Evolutionary conservation across 2,888 invertebrate genomes (phyloP).

Genomic region (Hypsopygia costalis): DNA sequence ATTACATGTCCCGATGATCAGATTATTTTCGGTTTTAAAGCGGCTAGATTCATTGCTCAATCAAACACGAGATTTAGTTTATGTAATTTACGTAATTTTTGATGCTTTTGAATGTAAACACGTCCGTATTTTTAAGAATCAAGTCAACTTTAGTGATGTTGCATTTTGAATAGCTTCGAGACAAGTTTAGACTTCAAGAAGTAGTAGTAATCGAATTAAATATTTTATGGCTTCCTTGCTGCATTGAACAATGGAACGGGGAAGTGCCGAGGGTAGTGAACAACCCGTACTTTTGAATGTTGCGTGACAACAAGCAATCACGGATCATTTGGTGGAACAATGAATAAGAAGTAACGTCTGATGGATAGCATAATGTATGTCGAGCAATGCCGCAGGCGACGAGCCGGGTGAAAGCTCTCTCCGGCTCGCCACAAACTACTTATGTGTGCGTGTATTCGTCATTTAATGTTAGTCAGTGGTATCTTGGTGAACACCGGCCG

Average conservation of each 20-base stretch:
- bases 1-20: neutral
- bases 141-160: neutral
- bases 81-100: neutral
- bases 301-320: slow-evolving; percentile 48
- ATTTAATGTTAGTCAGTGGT: slow-evolving; percentile 66
- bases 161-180: neutral
- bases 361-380: slow-evolving; percentile 43
- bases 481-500: slow-evolving; percentile 52
- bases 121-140: neutral
- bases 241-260: slow-evolving; percentile 10
- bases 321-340: slow-evolving; percentile 32
- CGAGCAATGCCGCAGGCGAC: slow-evolving; percentile 43
- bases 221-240: neutral
- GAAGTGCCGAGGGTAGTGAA: slow-evolving; percentile 2
- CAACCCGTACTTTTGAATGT: slow-evolving; percentile 38
- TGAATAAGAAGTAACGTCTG: slow-evolving; percentile 28
- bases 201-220: neutral
- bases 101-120: neutral
- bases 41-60: neutral
- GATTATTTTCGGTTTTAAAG: too few relatives aligned
- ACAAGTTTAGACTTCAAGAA: neutral
- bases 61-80: neutral
- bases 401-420: slow-evolving; percentile 67
- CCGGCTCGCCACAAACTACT: slow-evolving; percentile 32
- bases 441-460: slow-evolving; percentile 51